A percentile compares a stretch with the other conserved stretches of the same genome.
Evolutionary conservation across 2,113 vertebrate species (phyloP).

Genomic region (Burhinus bistriatus): DNA sequence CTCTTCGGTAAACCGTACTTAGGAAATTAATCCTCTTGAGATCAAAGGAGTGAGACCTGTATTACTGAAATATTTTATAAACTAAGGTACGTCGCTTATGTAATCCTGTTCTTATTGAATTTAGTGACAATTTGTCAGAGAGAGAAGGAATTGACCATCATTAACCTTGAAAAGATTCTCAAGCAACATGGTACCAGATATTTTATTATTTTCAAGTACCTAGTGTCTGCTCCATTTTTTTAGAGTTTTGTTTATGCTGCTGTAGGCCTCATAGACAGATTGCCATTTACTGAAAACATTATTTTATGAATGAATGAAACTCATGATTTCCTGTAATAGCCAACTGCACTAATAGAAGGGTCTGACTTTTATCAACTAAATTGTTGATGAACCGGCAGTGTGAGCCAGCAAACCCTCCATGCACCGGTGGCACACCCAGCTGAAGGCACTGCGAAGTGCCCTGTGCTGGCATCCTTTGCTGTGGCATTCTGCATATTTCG

Average conservation of each 20-base stretch:
- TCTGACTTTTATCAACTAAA: background rate
- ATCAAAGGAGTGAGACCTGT: conserved; percentile 7
- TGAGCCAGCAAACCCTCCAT: background rate
- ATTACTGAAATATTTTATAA: conserved; percentile 18
- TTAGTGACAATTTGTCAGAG: background rate
- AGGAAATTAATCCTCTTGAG: background rate
- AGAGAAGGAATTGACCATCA: background rate
- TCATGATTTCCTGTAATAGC: background rate
- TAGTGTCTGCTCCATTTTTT: background rate
- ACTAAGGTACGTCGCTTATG: background rate
- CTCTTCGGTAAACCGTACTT: background rate
- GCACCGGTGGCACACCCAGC: background rate
- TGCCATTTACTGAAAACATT: conserved; percentile 3
- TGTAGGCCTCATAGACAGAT: background rate
- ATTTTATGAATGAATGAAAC: conserved; percentile 31
- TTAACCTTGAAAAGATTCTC: background rate
- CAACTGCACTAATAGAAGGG: background rate
- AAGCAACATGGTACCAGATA: background rate
- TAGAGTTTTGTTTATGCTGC: background rate
- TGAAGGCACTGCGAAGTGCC: background rate
- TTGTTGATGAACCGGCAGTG: rapidly evolving
- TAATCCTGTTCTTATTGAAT: conserved; percentile 6
- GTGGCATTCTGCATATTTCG: background rate
- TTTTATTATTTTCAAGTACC: background rate
- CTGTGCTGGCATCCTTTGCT: background rate